Base-by-base conservation (phyloP, 2,888 invertebrate genomes). In the Melitaea athalia region DNA sequence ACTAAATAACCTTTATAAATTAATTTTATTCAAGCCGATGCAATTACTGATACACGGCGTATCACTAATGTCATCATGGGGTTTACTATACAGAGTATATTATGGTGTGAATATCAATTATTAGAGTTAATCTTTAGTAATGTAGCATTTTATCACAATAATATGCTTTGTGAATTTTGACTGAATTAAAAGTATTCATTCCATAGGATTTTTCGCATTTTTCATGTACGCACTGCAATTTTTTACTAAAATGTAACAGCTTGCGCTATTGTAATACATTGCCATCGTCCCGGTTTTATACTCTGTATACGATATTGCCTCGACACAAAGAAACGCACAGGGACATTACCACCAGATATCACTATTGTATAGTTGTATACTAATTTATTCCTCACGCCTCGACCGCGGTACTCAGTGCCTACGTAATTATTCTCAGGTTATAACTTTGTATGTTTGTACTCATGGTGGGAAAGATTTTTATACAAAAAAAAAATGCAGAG, bases 171-270 rank as follows among this genome's bases (percentile, higher is more conserved):
- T 75, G 74, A 73, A 74, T 76, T 75, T 75, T 74, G 81, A 81
- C 80, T 80, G 79, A 82, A 79, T 76, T 74, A 72, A 76, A 78
- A 72, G 72, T 76, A 74, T 82, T 79, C 81, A 81, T 84, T 82
- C 81, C 83, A 78, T 76, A 70, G 65, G 67, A 74, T 68, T 53
- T 66, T 45, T 72, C 66, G 71, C 70, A 68, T 73, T 75, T 72
- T 71, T 68, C 59, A 67, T 63, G 55, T 71, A 45, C 31, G 53
- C 60, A 49, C 53, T 68, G 63, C 65, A 42, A 47, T 62, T 43
- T 65, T 59, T 62, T 55, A 14, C n/a, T 10, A 53, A 64, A 43
- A 60, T 49, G 42, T 53, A 62, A 52, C 61, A 42, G 52, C 67
- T 64, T 62, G 68, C 63, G 61, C 53, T 68, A 64, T 24, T 64